Evolutionary conservation across 2,888 invertebrate genomes (phyloP).

Genomic region (Lithosia quadra): DNA sequence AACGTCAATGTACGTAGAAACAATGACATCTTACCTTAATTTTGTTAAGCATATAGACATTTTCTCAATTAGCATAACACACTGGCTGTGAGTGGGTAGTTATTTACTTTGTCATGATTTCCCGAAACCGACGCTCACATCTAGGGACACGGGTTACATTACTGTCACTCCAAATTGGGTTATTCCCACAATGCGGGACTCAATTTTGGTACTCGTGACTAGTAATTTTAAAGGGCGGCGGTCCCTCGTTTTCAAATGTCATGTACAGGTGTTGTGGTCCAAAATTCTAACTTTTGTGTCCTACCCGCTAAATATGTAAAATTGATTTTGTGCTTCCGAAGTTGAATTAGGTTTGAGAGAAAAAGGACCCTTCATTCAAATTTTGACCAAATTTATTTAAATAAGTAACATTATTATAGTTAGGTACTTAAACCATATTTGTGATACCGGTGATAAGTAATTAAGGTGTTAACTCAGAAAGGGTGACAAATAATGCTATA

Average conservation of each 20-base stretch:
- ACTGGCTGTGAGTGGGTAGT: constrained; percentile 21
- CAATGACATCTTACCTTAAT: background rate
- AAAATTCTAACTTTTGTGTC: constrained; percentile 34
- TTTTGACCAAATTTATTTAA: background rate
- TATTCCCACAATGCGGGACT: constrained; percentile 64
- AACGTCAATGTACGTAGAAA: background rate
- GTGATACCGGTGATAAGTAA: background rate
- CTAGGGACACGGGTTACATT: constrained; percentile 39
- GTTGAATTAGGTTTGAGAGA: background rate
- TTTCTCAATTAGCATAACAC: constrained; percentile 32
- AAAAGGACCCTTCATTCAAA: background rate
- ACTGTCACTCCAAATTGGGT: constrained; percentile 62
- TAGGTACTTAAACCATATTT: background rate
- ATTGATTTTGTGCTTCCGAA: constrained; percentile 38
- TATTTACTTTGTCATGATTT: constrained; percentile 35
- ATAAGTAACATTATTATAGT: background rate
- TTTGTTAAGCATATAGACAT: background rate
- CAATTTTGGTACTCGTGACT: constrained; percentile 63
- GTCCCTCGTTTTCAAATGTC: constrained; percentile 64
- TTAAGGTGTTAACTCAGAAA: background rate
- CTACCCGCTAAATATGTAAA: constrained; percentile 41
- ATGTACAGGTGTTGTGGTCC: constrained; percentile 68
- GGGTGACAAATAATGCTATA: background rate
- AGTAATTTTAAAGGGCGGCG: constrained; percentile 67
- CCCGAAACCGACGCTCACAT: constrained; percentile 24